Conservation (phyloP, 2,797 vertebrate species). For the Microcaecilia unicolor region DNA sequence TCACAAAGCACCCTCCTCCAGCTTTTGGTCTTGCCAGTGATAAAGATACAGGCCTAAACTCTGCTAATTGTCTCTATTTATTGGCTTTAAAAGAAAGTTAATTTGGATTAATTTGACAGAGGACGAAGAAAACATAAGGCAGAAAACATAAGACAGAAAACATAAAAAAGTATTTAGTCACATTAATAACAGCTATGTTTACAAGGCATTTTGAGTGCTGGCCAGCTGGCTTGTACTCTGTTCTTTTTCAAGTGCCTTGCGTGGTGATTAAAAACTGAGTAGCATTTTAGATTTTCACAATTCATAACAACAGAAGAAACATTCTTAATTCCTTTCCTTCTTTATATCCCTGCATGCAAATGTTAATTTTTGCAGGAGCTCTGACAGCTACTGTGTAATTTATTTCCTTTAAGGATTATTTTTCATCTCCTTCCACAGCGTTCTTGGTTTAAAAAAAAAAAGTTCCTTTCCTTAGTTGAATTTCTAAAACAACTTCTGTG, state of each 20-base stretch:
- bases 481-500: no score
- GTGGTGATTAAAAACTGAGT: no score
- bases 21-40: background rate
- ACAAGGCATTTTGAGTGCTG: background rate
- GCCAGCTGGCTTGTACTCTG: background rate
- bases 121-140: background rate
- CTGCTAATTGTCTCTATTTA: constrained; percentile 8
- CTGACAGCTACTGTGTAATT: no score
- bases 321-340: no score
- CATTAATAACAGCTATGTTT: background rate
- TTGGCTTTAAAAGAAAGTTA: constrained; percentile 22
- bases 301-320: no score
- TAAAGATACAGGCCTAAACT: background rate
- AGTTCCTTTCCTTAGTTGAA: no score
- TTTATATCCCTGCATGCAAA: no score
- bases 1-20: background rate
- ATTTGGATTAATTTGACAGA: background rate
- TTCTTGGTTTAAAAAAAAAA: no score
- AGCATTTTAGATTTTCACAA: no score
- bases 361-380: no score
- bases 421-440: no score
- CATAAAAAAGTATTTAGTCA: background rate
- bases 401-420: no score
- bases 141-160: background rate
- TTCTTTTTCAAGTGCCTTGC: constrained; percentile 10